phyloP scores from a whole-genome alignment of 2,113 vertebrate genomes.

The Lamprotornis superbus region DNA sequence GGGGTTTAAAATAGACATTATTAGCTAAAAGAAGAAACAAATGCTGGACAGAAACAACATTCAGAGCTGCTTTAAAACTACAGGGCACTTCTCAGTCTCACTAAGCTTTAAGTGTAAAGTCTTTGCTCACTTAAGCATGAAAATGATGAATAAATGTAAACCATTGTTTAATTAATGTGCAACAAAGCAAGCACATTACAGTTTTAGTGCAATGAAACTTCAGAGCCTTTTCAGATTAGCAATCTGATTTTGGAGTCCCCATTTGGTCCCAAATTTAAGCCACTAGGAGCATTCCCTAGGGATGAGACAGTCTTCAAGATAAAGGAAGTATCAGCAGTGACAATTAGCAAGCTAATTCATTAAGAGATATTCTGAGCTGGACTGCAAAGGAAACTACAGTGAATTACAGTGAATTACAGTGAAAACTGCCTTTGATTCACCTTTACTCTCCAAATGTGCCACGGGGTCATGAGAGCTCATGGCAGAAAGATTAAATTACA shows the following conservation, averaged over 20 bases:
- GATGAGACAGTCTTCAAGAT: neutral
- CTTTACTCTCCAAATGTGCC: neutral
- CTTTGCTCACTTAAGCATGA: neutral
- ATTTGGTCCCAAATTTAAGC: neutral
- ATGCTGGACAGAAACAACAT: neutral
- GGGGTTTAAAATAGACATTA: neutral
- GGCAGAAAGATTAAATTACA: neutral
- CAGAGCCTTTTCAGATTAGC: neutral
- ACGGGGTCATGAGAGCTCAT: neutral
- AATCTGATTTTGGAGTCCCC: neutral
- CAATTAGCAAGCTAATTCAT: neutral
- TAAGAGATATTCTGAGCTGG: neutral
- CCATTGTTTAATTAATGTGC: accelerated
- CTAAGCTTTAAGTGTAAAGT: neutral
- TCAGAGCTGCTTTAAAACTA: neutral
- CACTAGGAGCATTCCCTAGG: neutral
- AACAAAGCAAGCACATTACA: neutral
- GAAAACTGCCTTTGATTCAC: neutral
- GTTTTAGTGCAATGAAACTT: neutral
- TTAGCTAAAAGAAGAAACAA: neutral
- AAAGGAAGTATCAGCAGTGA: neutral
- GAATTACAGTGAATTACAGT: neutral
- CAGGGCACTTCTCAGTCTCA: neutral
- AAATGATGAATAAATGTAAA: neutral
- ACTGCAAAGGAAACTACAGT: neutral